Conservation (phyloP, 2,888 invertebrate species). For the Abrostola triplasia region DNA sequence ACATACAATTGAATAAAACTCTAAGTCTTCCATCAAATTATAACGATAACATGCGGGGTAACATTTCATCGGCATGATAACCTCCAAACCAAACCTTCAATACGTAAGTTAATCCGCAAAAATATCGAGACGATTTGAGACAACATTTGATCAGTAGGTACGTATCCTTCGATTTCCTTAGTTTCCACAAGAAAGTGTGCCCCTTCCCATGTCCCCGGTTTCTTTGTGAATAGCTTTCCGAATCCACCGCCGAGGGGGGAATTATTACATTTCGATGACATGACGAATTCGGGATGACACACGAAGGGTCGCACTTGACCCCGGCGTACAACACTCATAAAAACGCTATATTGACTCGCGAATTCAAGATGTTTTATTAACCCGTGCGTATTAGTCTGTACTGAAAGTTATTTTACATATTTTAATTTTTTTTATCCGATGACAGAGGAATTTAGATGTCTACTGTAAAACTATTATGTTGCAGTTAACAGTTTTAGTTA, state of each 20-base stretch:
- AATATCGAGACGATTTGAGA: constrained; percentile 27
- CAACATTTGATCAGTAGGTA: constrained; percentile 56
- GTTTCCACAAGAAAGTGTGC: constrained; percentile 67
- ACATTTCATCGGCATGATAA: no score
- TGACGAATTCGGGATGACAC: constrained; percentile 82
- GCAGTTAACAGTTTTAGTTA: no score
- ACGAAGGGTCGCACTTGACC: constrained; percentile 71
- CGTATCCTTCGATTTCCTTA: constrained; percentile 69
- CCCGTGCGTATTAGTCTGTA: constrained; percentile 18
- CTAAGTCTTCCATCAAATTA: no score
- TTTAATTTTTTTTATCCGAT: background rate
- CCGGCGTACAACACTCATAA: constrained; percentile 56
- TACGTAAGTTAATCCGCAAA: constrained; percentile 18
- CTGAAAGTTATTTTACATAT: background rate
- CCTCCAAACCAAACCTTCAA: background rate
- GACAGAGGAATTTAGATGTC: no score
- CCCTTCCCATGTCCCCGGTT: constrained; percentile 67
- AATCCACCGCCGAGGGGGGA: constrained; percentile 72
- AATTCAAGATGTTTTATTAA: constrained; percentile 45
- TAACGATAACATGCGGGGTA: no score
- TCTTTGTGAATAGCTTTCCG: constrained; percentile 83
- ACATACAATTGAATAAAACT: no score
- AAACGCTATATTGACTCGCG: constrained; percentile 48
- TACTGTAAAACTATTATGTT: no score
- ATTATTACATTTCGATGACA: constrained; percentile 87